phyloP scores from a whole-genome alignment of 2,113 vertebrate genomes.

The Microtus pennsylvanicus region DNA sequence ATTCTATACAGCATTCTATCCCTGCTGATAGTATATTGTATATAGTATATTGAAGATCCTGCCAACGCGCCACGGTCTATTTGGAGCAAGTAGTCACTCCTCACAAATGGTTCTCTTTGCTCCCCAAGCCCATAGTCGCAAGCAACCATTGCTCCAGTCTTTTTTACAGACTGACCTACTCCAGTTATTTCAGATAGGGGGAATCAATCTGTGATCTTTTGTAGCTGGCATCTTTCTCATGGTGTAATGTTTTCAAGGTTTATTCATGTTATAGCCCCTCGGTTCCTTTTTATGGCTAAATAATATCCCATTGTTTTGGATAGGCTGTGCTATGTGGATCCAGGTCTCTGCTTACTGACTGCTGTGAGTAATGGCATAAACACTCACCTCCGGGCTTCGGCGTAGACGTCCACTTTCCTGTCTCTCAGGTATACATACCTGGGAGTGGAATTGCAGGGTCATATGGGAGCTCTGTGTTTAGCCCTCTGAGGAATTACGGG shows the following conservation, averaged over 20 bases:
- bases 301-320: background rate
- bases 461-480: background rate
- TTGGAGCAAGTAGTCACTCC: background rate
- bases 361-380: background rate
- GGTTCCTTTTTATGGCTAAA: background rate
- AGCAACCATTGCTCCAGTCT: background rate
- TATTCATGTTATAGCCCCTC: background rate
- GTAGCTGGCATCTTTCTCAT: background rate
- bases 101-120: background rate
- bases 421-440: background rate
- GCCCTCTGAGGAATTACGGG: background rate
- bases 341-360: background rate
- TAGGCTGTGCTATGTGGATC: background rate
- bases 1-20: background rate
- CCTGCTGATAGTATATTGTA: background rate
- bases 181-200: background rate
- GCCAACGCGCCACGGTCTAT: background rate
- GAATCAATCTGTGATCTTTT: background rate
- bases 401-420: background rate
- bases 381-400: background rate
- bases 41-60: background rate
- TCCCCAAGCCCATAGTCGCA: background rate
- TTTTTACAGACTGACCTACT: background rate
- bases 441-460: background rate
- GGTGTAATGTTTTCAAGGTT: background rate